Conservation (phyloP, 1,140 invertebrate genomes). For the Lordiphosa mommai region DNA sequence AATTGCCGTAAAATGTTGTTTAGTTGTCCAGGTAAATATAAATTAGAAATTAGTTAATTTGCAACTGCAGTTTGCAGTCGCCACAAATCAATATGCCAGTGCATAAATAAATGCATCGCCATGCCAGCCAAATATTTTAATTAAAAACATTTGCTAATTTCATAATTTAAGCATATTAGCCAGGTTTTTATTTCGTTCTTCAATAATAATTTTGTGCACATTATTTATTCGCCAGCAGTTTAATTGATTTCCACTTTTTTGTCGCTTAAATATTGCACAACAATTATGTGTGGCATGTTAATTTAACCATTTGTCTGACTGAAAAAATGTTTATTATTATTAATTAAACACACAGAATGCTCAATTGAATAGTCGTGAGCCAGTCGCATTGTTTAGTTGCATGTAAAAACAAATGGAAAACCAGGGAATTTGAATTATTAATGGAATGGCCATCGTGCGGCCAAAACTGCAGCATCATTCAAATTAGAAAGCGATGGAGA, state of each 20-base stretch:
- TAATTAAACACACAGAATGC: constrained; percentile 33
- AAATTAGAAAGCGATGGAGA: constrained; percentile 16
- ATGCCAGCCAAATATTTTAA: constrained; percentile 45
- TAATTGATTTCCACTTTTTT: constrained; percentile 52
- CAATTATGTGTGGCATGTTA: constrained; percentile 40
- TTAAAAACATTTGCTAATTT: constrained; percentile 66
- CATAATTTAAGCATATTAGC: constrained; percentile 65
- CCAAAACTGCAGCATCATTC: constrained; percentile 34
- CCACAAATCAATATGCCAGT: constrained; percentile 52
- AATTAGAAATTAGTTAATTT: constrained; percentile 69
- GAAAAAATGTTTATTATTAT: constrained; percentile 40
- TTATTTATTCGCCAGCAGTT: constrained; percentile 49
- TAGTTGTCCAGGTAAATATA: constrained; percentile 36
- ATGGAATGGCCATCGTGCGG: constrained; percentile 25
- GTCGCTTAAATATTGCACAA: constrained; percentile 14
- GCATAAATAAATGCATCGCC: constrained; percentile 31
- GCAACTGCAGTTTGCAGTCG: constrained; percentile 19
- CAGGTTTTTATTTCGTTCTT: background rate
- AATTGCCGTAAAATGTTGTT: constrained; percentile 50
- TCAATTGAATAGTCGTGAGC: constrained; percentile 25
- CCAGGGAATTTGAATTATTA: constrained; percentile 30
- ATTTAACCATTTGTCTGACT: constrained; percentile 44
- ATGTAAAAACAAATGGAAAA: constrained; percentile 8
- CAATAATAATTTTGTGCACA: constrained; percentile 26
- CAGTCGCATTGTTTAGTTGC: constrained; percentile 34